Base-by-base conservation (phyloP, 2,113 vertebrate species). In the Dromaius novaehollandiae region DNA sequence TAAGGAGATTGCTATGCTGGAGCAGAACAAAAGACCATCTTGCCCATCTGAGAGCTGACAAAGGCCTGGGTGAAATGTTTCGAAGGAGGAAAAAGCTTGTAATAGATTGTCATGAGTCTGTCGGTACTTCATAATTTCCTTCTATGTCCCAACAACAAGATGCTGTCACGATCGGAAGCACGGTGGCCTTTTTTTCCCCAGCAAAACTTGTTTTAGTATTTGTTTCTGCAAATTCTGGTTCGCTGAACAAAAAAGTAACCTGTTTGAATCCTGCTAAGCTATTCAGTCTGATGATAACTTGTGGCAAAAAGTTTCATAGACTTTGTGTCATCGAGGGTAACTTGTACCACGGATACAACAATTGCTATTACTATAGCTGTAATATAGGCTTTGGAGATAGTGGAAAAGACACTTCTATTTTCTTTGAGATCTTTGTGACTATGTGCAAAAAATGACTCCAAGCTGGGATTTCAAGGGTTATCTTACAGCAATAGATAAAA, bases 61-160 rank as follows among this genome's bases (percentile, higher is more conserved):
- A 63, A 25, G 32, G 15, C 34, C 36, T 32, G 17, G 40, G 38
- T 7, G 26, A 82, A 28, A 51, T 0, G 5, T 11, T 77, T 71
- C 8, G 26, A 64, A 79, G 50, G 20, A 87, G 56, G 40, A 71
- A 46, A 80, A 63, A 48, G 7, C 42, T 81, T 74, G 21, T 55
- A 70, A 9, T 15, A 46, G 75, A n/a, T 6, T 18, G 55, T 74
- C 50, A 13, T 3, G 48, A 46, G 10, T 95, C 68, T 17, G 36
- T 77, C 32, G 18, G 86, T 73, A 30, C 30, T 89, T 46, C 3
- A 1, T 3, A 4, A 74, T 91, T 91, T 63, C 82, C 26, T 76
- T 25, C 15, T 2, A 9, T 53, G 18, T 36, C 78, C 28, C 79
- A 36, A 5, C 44, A 1, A 0, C 0, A 8, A 8, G 8, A 6